Percentiles rank a stretch among this genome's conserved stretches.
Evolutionary conservation across 1,140 invertebrate genomes (phyloP).

Genomic region (Cheumatopsyche charites): DNA sequence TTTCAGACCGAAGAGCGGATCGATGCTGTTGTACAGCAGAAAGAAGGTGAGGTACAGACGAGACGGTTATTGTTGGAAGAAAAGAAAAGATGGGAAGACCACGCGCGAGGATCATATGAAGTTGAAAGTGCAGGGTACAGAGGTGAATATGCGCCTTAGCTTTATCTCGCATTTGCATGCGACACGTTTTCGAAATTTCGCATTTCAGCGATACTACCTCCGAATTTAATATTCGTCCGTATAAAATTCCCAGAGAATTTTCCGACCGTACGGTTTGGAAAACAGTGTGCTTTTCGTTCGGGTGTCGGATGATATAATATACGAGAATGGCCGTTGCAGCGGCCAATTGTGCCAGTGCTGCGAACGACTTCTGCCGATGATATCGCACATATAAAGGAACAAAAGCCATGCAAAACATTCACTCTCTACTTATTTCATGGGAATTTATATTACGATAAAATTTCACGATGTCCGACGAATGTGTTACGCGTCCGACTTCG

Average conservation of each 20-base stretch:
- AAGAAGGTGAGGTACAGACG: slow-evolving; percentile 95
- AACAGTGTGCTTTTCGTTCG: not conserved
- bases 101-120: slow-evolving; percentile 99
- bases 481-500: too few species aligned
- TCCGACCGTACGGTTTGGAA: not conserved
- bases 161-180: too few species aligned
- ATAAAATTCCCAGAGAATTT: too few species aligned
- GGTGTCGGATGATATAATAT: not conserved
- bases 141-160: slow-evolving; percentile 66
- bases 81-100: slow-evolving; percentile 96
- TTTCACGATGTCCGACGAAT: too few species aligned
- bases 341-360: not conserved
- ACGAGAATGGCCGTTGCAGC: not conserved
- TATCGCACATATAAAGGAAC: slow-evolving; percentile 5
- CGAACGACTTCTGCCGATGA: not conserved
- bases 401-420: not conserved
- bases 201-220: not conserved
- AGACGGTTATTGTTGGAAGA: slow-evolving; percentile 99
- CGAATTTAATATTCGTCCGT: too few species aligned
- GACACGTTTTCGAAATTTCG: not conserved
- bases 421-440: too few species aligned
- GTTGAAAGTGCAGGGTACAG: slow-evolving; percentile 94
- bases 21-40: slow-evolving; percentile 94
- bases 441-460: too few species aligned
- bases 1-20: slow-evolving; percentile 92